A percentile compares a stretch with the other conserved stretches of the same genome.
These are phyloP conservation scores for Saccostrea cuccullata DNA, from an alignment of 1,140 invertebrate species.

Conservation along the genomic window DNA sequence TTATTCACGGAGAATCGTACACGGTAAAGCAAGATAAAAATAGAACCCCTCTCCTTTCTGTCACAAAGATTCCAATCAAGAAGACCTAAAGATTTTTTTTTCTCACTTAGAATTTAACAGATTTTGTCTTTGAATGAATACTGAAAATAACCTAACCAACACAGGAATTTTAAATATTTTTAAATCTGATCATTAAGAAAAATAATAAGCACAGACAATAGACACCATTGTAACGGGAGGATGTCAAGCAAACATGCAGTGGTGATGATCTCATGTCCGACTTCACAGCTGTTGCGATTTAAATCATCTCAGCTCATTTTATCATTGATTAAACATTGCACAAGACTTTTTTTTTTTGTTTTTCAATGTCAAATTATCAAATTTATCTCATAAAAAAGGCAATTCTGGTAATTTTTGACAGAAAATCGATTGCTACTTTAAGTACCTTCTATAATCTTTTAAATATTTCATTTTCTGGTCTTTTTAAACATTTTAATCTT, in stretches of 20 bases:
- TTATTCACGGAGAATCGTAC: not conserved
- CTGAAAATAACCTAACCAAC: not conserved
- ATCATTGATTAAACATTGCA: slow-evolving; percentile 22
- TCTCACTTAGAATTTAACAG: slow-evolving; percentile 18
- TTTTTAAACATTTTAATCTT: no score
- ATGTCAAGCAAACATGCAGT: not conserved
- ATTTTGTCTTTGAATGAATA: not conserved
- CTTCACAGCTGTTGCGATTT: not conserved
- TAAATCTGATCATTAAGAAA: slow-evolving; percentile 33
- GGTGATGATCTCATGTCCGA: not conserved
- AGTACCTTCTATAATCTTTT: not conserved
- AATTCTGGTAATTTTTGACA: not conserved
- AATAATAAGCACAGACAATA: slow-evolving; percentile 20
- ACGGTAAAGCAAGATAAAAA: not conserved
- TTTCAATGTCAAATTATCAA: not conserved
- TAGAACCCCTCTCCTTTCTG: not conserved
- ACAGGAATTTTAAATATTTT: slow-evolving; percentile 28
- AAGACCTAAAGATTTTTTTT: slow-evolving; percentile 17
- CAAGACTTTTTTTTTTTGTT: not conserved
- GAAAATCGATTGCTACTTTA: slow-evolving; percentile 3
- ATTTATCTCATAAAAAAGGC: not conserved
- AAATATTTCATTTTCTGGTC: not conserved
- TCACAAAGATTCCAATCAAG: not conserved
- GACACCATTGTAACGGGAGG: not conserved
- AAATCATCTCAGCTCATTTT: slow-evolving; percentile 1